Evolutionary conservation across 1,140 invertebrate species (phyloP).

Genomic region (Drosophila cardini): DNA sequence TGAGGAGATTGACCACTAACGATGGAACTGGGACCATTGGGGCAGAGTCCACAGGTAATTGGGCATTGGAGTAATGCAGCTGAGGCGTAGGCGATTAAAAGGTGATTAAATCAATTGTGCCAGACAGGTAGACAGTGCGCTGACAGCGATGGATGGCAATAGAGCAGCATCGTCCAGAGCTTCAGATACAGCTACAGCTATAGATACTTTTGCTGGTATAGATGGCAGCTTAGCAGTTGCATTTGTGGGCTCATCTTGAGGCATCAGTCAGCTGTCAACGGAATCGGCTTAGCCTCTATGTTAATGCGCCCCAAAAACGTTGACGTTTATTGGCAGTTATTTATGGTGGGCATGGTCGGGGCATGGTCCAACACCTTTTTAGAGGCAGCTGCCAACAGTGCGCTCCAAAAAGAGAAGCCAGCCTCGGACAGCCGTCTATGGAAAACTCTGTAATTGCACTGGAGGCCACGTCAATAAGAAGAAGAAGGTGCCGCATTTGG

Average conservation of each 20-base stretch:
- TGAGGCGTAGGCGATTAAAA: conserved; percentile 79
- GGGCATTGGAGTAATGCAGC: conserved; percentile 49
- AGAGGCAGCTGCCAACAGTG: conserved; percentile 53
- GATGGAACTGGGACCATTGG: conserved; percentile 23
- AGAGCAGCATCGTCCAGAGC: conserved; percentile 18
- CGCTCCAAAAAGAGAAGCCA: conserved; percentile 35
- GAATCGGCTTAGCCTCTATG: conserved; percentile 76
- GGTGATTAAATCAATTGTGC: conserved; percentile 76
- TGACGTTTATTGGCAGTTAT: conserved; percentile 81
- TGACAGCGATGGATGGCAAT: conserved; percentile 49
- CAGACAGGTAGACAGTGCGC: conserved; percentile 17
- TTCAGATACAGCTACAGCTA: conserved; percentile 2
- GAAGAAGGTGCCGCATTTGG: conserved; percentile 71
- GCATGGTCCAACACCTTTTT: conserved; percentile 63
- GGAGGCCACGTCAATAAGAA: conserved; percentile 46
- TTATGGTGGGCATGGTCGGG: conserved; percentile 64
- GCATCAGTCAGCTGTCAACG: conserved; percentile 65
- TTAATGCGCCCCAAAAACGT: conserved; percentile 77
- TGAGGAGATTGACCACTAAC: conserved; percentile 42
- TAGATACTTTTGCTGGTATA: background rate
- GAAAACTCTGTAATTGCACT: conserved; percentile 49
- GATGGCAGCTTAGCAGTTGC: conserved; percentile 4
- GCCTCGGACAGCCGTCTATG: conserved; percentile 35
- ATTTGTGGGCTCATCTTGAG: conserved; percentile 11
- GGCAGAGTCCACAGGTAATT: conserved; percentile 60